Conservation (phyloP, 1,140 invertebrate genomes). For the Teleogryllus occipitalis region DNA sequence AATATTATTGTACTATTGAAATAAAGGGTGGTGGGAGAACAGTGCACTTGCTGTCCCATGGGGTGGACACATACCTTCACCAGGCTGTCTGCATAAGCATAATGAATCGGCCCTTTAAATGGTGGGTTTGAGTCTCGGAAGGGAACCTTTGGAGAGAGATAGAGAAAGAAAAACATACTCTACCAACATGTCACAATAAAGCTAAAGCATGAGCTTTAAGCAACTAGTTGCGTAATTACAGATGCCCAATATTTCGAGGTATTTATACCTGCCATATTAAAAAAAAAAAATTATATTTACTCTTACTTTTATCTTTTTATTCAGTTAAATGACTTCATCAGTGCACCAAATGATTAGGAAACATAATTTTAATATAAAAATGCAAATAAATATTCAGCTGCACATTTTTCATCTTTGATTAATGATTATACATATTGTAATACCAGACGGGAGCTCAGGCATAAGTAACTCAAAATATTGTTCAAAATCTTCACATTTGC, state of each 20-base stretch:
- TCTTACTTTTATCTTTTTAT: too few relatives aligned
- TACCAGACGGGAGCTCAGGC: neutral
- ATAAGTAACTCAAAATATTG: neutral
- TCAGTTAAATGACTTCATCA: too few relatives aligned
- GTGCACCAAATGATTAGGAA: too few relatives aligned
- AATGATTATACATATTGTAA: neutral
- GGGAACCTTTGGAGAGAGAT: slow-evolving; percentile 9
- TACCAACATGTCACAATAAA: neutral
- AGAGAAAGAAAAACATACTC: slow-evolving; percentile 8
- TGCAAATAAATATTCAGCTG: too few relatives aligned
- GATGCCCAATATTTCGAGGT: neutral
- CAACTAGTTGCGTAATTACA: neutral
- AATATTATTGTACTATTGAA: neutral
- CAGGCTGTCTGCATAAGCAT: slow-evolving; percentile 43
- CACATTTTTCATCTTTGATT: too few relatives aligned
- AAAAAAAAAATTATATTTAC: too few relatives aligned
- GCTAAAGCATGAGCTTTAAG: neutral
- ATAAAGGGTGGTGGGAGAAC: neutral
- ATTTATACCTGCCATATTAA: neutral
- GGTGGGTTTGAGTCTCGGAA: slow-evolving; percentile 25
- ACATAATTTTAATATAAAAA: too few relatives aligned
- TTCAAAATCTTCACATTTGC: neutral
- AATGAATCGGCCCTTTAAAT: slow-evolving; percentile 43
- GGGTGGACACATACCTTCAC: slow-evolving; percentile 38
- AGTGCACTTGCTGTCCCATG: slow-evolving; percentile 2